Percentiles rank a stretch among this genome's conserved stretches.
These are phyloP conservation scores for Sarcophaga bullata DNA, from an alignment of 1,140 invertebrate species.

Conservation along the genomic window DNA sequence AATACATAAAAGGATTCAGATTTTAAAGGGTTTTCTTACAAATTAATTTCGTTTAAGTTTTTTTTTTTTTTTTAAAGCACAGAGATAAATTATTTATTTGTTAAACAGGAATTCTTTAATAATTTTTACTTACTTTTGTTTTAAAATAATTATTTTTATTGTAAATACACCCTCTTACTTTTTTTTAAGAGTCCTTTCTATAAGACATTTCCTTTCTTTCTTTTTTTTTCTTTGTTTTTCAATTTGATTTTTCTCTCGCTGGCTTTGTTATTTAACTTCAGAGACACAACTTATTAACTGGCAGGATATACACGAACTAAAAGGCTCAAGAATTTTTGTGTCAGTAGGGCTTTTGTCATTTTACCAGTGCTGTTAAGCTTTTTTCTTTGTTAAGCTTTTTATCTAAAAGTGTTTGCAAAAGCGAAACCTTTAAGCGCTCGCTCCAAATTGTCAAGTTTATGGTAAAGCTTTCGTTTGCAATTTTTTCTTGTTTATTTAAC, in stretches of 20 bases:
- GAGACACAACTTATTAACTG: background rate
- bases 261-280: background rate
- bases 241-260: background rate
- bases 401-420: background rate
- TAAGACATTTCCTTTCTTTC: background rate
- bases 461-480: slow-evolving; percentile 4
- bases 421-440: background rate
- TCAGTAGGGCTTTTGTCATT: slow-evolving; percentile 26
- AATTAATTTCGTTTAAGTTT: background rate
- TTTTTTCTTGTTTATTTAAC: background rate
- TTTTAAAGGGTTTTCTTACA: background rate
- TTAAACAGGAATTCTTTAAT: background rate
- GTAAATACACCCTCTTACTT: no score
- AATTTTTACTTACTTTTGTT: background rate
- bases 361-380: background rate
- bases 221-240: background rate
- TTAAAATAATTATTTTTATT: background rate
- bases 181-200: no score
- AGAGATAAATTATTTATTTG: no score
- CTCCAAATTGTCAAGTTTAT: slow-evolving; percentile 13
- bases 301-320: slow-evolving; percentile 27
- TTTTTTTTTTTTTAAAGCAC: no score
- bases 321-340: background rate
- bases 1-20: background rate
- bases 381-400: slow-evolving; percentile 5